A percentile compares a stretch with the other conserved stretches of the same genome.
Conservation (phyloP, 1,140 invertebrate genomes). For the Lamellibrachia luymesi region DNA sequence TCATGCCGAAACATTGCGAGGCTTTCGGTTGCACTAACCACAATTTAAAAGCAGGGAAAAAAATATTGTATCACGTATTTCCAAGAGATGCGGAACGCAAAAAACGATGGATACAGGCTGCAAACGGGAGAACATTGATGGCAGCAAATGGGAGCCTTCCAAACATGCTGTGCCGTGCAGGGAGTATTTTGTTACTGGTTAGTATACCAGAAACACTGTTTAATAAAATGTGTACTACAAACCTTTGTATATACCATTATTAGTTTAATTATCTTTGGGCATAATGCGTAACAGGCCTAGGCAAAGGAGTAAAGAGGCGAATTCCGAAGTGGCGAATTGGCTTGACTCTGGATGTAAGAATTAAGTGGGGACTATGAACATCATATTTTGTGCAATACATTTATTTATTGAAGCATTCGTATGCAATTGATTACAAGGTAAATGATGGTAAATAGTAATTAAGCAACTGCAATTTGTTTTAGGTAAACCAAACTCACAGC, state of each 20-base stretch:
- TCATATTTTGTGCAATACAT: no score
- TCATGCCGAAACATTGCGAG: constrained; percentile 9
- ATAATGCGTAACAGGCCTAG: no score
- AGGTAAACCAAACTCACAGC: constrained; percentile 4
- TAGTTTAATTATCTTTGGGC: no score
- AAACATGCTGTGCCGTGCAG: neutral
- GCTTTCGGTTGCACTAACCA: constrained; percentile 10
- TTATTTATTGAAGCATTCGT: no score
- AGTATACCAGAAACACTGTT: neutral
- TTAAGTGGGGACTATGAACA: no score
- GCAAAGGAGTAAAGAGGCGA: no score
- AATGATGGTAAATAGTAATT: no score
- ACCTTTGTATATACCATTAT: no score
- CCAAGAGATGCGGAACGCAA: neutral
- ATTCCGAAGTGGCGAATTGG: no score
- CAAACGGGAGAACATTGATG: neutral
- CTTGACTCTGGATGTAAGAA: no score
- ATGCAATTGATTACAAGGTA: no score
- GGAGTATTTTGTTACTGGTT: constrained; percentile 14
- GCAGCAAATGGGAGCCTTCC: neutral
- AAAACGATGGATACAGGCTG: constrained; percentile 1
- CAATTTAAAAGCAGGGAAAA: constrained; percentile 11
- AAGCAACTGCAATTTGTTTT: neutral
- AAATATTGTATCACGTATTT: constrained; percentile 15
- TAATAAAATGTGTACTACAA: no score